Conservation (phyloP, 2,888 invertebrate species). For the Microdon myrmicae region DNA sequence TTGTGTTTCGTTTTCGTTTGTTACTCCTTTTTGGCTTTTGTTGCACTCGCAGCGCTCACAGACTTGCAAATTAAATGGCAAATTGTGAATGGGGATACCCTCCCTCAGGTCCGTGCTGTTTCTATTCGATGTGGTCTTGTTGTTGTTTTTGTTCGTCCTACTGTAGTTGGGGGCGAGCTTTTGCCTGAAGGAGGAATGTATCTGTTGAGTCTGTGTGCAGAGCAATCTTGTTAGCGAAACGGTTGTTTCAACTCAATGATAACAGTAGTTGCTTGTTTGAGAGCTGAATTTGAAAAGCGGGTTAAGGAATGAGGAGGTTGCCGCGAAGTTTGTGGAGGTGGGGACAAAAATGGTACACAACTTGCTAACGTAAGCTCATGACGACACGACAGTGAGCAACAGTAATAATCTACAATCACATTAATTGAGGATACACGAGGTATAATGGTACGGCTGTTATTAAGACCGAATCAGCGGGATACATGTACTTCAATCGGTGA, state of each 20-base stretch:
- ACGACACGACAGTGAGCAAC: conserved; percentile 11
- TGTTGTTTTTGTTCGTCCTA: conserved; percentile 1
- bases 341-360: conserved; percentile 24
- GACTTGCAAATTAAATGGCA: conserved; percentile 55
- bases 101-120: no score
- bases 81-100: conserved; percentile 47
- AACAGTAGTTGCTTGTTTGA: no score
- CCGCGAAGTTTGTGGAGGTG: conserved; percentile 9
- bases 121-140: conserved; percentile 10
- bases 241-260: no score
- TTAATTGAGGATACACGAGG: conserved; percentile 24
- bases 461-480: no score
- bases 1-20: conserved; percentile 26
- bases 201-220: conserved; percentile 42
- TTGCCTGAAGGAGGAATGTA: conserved; percentile 12
- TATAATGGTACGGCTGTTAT: no score
- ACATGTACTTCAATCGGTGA: no score
- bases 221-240: conserved; percentile 50
- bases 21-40: conserved; percentile 45
- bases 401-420: conserved; percentile 24
- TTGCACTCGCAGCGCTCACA: conserved; percentile 27
- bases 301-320: conserved; percentile 13
- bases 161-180: conserved; percentile 12
- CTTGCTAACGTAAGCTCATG: conserved; percentile 26
- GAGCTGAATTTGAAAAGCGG: conserved; percentile 30